These are phyloP conservation scores for Montipora capitata DNA, from an alignment of 92 coral and sea anemone genomes.

Conservation along the genomic window DNA sequence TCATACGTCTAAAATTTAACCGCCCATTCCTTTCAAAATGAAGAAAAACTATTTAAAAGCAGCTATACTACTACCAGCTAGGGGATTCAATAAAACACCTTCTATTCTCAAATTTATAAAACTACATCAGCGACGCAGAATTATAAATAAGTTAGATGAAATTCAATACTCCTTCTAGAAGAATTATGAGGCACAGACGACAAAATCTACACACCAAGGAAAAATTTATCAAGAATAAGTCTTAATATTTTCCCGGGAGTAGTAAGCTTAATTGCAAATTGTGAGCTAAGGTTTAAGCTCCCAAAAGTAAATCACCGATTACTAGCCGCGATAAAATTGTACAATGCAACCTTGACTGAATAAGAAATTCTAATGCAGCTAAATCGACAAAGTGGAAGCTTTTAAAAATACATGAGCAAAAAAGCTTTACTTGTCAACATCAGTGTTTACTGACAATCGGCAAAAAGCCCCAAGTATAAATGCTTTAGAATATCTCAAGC, in stretches of 20 bases:
- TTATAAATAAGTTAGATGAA: conserved; percentile 47
- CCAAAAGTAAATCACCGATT: conserved; percentile 65
- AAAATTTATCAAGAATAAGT: background rate
- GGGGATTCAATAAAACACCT: conserved; percentile 56
- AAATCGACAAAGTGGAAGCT: conserved; percentile 74
- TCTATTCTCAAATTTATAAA: conserved; percentile 36
- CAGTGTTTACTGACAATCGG: conserved; percentile 75
- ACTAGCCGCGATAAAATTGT: conserved; percentile 61
- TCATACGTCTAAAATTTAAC: conserved; percentile 10
- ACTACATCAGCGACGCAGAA: conserved; percentile 31
- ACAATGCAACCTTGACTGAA: conserved; percentile 48
- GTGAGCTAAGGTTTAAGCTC: conserved; percentile 32
- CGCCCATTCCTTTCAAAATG: conserved; percentile 9
- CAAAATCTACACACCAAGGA: background rate
- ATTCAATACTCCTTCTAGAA: conserved; percentile 11
- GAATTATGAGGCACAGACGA: background rate
- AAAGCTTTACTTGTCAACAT: conserved; percentile 80
- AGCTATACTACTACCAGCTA: conserved; percentile 7
- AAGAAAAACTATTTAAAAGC: conserved; percentile 5
- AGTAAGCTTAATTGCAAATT: conserved; percentile 12
- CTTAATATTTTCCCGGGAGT: conserved; percentile 15
- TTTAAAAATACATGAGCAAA: conserved; percentile 91
- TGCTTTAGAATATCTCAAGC: conserved; percentile 28
- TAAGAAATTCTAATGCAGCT: conserved; percentile 69
- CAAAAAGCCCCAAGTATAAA: conserved; percentile 23